Evolutionary conservation across 2,888 invertebrate genomes (phyloP).

Genomic region (Drosophila emarginata): DNA sequence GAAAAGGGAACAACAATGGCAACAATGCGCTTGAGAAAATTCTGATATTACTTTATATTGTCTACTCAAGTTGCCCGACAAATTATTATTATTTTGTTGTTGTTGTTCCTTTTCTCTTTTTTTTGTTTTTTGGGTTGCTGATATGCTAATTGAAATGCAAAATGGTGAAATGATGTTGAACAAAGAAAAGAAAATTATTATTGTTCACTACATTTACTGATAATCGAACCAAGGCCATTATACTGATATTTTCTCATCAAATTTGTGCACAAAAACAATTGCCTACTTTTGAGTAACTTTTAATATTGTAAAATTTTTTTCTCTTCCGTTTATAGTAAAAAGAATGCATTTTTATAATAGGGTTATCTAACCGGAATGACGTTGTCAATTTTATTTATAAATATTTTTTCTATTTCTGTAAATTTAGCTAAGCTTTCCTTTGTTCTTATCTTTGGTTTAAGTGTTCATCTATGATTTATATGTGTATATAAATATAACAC

Average conservation of each 20-base stretch:
- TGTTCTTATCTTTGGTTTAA: too few relatives aligned
- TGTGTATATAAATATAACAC: too few relatives aligned
- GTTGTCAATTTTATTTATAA: too few relatives aligned
- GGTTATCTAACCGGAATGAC: too few relatives aligned
- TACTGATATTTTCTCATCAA: background rate
- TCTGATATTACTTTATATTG: slow-evolving; percentile 56
- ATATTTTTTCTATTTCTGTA: too few relatives aligned
- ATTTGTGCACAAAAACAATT: background rate
- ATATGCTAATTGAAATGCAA: slow-evolving; percentile 59
- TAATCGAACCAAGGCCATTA: slow-evolving; percentile 20
- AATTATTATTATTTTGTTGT: slow-evolving; percentile 32
- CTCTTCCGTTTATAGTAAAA: too few relatives aligned
- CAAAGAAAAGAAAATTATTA: slow-evolving; percentile 19
- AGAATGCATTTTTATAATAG: too few relatives aligned
- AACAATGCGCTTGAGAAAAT: slow-evolving; percentile 69
- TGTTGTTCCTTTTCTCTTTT: slow-evolving; percentile 22
- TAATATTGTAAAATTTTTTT: too few relatives aligned
- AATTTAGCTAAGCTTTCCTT: too few relatives aligned
- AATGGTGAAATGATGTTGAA: slow-evolving; percentile 23
- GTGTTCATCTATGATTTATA: too few relatives aligned
- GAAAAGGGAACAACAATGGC: slow-evolving; percentile 53
- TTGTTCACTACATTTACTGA: slow-evolving; percentile 5
- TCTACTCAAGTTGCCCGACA: slow-evolving; percentile 29
- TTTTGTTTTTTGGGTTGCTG: slow-evolving; percentile 19
- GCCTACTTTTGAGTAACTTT: background rate